phyloP scores from a whole-genome alignment of 1,140 invertebrate genomes.

The Sogatella furcifera region DNA sequence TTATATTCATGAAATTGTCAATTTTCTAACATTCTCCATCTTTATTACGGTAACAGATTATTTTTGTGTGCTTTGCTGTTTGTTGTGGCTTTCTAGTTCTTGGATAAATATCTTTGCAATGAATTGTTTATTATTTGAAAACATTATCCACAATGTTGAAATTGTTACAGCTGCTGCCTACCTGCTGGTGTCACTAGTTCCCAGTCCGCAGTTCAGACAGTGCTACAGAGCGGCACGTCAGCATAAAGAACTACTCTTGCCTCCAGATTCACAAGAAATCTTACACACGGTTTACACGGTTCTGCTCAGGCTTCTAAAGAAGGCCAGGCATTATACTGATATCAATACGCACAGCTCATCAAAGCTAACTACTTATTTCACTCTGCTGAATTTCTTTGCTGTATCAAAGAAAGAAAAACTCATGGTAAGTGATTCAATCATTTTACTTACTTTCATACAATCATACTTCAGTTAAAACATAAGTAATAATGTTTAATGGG shows the following conservation, averaged over 20 bases:
- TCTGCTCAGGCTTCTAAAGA: conserved; percentile 61
- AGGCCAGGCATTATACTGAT: conserved; percentile 74
- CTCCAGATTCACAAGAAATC: conserved; percentile 60
- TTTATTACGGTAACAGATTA: no score
- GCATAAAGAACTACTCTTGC: conserved; percentile 39
- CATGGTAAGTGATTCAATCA: conserved; percentile 53
- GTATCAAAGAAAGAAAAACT: conserved; percentile 82
- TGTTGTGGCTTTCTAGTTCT: no score
- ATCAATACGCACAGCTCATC: conserved; percentile 75
- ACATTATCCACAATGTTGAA: conserved; percentile 9
- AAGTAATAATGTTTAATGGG: no score
- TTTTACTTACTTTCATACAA: no score
- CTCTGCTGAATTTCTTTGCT: conserved; percentile 80
- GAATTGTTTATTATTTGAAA: no score
- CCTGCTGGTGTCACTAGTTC: conserved; percentile 76
- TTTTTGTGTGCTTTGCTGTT: no score
- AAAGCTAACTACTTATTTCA: conserved; percentile 86
- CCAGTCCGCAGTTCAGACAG: conserved; percentile 76
- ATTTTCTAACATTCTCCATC: no score
- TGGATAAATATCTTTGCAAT: not conserved
- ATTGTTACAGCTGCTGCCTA: conserved; percentile 60
- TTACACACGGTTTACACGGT: conserved; percentile 67
- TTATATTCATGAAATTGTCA: no score
- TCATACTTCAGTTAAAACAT: no score
- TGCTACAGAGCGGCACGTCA: conserved; percentile 57